Evolutionary conservation across 1,140 invertebrate species (phyloP).

Genomic region (Laupala kohalensis): DNA sequence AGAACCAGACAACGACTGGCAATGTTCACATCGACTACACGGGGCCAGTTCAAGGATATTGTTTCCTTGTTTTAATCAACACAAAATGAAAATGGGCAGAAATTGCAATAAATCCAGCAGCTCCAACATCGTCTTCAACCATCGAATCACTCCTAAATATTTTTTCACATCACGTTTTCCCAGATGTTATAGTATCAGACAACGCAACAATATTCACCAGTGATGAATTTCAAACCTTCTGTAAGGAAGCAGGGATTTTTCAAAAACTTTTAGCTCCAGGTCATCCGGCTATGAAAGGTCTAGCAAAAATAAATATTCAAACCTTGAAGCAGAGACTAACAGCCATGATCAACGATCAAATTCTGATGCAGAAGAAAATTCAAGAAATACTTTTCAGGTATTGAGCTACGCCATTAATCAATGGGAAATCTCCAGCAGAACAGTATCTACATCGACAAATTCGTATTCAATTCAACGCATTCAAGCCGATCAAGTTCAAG

Average conservation of each 20-base stretch:
- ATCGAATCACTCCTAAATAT: not conserved
- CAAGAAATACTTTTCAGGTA: not conserved
- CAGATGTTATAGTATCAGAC: constrained; percentile 12
- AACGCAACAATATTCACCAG: constrained; percentile 16
- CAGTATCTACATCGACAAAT: not conserved
- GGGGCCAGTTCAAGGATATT: constrained; percentile 26
- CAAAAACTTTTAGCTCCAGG: constrained; percentile 21
- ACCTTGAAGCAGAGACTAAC: constrained; percentile 20
- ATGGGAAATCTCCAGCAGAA: not conserved
- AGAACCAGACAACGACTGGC: constrained; percentile 27
- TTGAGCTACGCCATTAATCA: not conserved
- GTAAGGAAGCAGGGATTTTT: constrained; percentile 19
- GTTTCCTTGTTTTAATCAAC: constrained; percentile 23
- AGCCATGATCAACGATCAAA: not conserved
- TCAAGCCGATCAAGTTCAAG: not conserved
- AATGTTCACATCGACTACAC: constrained; percentile 37
- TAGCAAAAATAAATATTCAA: constrained; percentile 24
- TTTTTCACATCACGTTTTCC: not conserved
- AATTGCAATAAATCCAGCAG: not conserved
- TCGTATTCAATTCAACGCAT: not conserved
- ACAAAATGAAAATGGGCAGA: not conserved
- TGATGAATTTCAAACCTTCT: constrained; percentile 19
- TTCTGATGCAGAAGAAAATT: no score
- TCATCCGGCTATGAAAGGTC: constrained; percentile 23
- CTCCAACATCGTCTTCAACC: not conserved